Base-by-base conservation (phyloP, 2,888 invertebrate genomes). In the Allolobophora icterica region DNA sequence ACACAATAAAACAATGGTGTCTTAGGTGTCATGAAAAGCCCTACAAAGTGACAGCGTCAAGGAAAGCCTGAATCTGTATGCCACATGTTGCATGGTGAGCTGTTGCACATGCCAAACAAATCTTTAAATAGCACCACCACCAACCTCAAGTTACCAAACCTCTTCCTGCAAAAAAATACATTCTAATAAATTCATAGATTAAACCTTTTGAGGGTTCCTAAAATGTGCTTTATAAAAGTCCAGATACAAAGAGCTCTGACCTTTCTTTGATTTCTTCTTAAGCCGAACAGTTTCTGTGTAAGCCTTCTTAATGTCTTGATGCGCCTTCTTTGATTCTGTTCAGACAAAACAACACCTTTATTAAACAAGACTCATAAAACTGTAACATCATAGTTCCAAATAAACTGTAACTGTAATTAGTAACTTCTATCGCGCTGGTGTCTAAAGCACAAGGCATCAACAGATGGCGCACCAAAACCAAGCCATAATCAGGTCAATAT, bases 221-320 rank as follows among this genome's bases (percentile, higher is more conserved):
- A 52, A 52, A 21, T 52, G 19, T 15, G 21, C 52, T 52, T 24
- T 52, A 21, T 21, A 24, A 38, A 24, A 17, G 2, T 15, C 52
- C 52, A 52, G 52, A 84, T 83, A 17, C 33, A 33, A 83, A 83
- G 11, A 30, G 8, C 17, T 34, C n/a, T 30, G 5, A 89, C 89
- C 38, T 33, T 89, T 89, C 42, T 89, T 89, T 11, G 52, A 42
- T 19, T 89, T 89, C 38, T 89, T 89, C 89, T 89, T 89, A 30
- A 89, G 89, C 19, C 89, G 89, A 45, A 89, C 89, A 89, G 89
- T 89, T 42, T 89, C 89, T 33, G 89, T 34, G 33, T 35, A 52
- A 21, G 89, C 38, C 89, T 89, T 89, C 42, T 89, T 89, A 30
- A 89, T 89, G 30, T 89, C 89, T 42, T 89, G 89, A 89, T 89